Percentiles rank a stretch among this genome's conserved stretches.
phyloP scores from a whole-genome alignment of 2,888 invertebrate genomes.

The Pristionchus fissidentatus region DNA sequence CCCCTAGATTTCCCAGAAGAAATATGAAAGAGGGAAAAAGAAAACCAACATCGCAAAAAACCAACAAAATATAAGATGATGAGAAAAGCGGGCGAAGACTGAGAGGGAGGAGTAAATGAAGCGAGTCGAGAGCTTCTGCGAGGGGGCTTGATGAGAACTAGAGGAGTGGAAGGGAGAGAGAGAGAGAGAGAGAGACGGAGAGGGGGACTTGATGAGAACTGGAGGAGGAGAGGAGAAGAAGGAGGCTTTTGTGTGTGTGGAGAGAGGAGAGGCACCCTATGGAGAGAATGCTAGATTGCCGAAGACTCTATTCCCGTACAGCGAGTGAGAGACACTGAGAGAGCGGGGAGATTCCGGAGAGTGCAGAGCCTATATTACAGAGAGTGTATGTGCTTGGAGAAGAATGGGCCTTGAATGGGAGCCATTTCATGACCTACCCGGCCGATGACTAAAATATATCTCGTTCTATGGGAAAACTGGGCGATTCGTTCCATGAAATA shows the following conservation, averaged over 20 bases:
- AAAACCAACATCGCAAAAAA: background rate
- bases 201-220: background rate
- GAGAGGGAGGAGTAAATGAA: slow-evolving; percentile 24
- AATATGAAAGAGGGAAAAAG: background rate
- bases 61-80: background rate
- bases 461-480: too few species aligned
- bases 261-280: background rate
- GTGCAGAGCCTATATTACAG: background rate
- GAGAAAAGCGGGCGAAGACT: background rate
- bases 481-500: background rate
- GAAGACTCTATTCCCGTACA: background rate
- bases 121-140: slow-evolving; percentile 1
- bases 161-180: background rate
- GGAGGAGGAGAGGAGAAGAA: background rate
- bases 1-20: too few species aligned
- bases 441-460: too few species aligned
- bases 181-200: slow-evolving; percentile 12
- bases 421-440: background rate
- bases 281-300: background rate
- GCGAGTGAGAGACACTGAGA: slow-evolving; percentile 1
- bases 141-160: background rate
- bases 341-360: background rate
- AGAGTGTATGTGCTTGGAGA: too few species aligned
- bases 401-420: too few species aligned
- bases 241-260: slow-evolving; percentile 6